These are phyloP conservation scores for Arrhamphus sclerolepis DNA, from an alignment of 2,797 vertebrate species.

Conservation along the genomic window DNA sequence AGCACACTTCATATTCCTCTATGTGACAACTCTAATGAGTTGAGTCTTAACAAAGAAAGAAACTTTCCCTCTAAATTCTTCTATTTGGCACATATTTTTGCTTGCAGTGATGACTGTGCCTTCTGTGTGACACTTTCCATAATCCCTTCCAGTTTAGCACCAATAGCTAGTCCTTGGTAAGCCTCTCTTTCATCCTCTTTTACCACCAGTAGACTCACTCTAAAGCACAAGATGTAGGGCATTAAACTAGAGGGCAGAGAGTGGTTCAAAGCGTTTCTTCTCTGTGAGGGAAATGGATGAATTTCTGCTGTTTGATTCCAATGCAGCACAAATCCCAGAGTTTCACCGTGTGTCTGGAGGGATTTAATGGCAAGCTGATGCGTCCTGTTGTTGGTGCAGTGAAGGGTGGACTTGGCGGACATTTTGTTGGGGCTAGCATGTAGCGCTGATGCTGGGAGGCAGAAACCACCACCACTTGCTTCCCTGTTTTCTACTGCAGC, in stretches of 20 bases:
- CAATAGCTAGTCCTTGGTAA: conserved; percentile 48
- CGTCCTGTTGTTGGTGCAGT: conserved; percentile 35
- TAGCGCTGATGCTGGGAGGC: conserved; percentile 35
- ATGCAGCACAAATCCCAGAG: conserved; percentile 41
- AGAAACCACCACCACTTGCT: conserved; percentile 20
- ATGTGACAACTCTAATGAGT: conserved; percentile 12
- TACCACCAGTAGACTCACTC: conserved; percentile 15
- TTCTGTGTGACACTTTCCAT: conserved; percentile 36
- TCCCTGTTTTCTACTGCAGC: conserved; percentile 29
- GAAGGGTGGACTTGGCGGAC: conserved; percentile 44
- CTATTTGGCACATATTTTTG: conserved; percentile 59
- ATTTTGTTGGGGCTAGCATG: conserved; percentile 49
- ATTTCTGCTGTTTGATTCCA: conserved; percentile 33
- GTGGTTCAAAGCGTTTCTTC: conserved; percentile 43
- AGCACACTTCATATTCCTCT: conserved; percentile 28
- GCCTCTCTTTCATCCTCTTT: conserved; percentile 50
- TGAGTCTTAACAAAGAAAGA: conserved; percentile 41
- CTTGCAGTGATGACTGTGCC: conserved; percentile 46
- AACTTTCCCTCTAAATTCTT: conserved; percentile 33
- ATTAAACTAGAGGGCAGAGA: conserved; percentile 28
- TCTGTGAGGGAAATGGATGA: conserved; percentile 13
- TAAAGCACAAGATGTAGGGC: conserved; percentile 42
- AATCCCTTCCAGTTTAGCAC: conserved; percentile 51
- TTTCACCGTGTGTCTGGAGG: conserved; percentile 29
- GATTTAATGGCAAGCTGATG: conserved; percentile 40